A percentile compares a stretch with the other conserved stretches of the same genome.
Evolutionary conservation across 2,113 vertebrate species (phyloP).

Genomic region (Scopus umbretta): DNA sequence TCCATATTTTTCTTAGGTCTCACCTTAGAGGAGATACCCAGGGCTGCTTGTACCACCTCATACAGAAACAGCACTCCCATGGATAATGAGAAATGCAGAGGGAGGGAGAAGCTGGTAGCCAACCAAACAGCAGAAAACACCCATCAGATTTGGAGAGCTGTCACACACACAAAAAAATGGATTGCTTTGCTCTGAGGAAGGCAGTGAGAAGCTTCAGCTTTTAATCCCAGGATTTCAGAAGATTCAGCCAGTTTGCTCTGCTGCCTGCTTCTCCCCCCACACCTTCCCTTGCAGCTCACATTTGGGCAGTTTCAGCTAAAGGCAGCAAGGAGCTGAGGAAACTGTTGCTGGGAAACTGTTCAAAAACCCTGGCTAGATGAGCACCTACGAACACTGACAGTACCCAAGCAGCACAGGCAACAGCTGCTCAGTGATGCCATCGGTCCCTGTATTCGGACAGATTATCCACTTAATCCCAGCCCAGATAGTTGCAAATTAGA

Average conservation of each 20-base stretch:
- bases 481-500: background rate
- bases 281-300: background rate
- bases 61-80: background rate
- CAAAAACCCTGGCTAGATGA: background rate
- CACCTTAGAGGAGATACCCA: background rate
- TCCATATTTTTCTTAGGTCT: background rate
- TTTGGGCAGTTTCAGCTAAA: background rate
- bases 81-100: rapidly evolving
- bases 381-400: background rate
- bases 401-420: background rate
- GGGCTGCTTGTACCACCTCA: background rate
- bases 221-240: background rate
- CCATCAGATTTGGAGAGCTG: background rate
- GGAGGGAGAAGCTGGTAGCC: background rate
- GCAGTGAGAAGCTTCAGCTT: background rate
- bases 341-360: conserved; percentile 54
- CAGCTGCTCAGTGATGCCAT: rapidly evolving
- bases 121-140: background rate
- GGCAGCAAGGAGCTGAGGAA: background rate
- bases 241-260: background rate
- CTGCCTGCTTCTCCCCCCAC: background rate
- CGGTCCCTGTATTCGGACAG: rapidly evolving
- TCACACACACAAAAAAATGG: background rate
- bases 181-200: background rate
- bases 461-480: background rate